Conservation (phyloP, 2,113 vertebrate species). For the Meriones unguiculatus region DNA sequence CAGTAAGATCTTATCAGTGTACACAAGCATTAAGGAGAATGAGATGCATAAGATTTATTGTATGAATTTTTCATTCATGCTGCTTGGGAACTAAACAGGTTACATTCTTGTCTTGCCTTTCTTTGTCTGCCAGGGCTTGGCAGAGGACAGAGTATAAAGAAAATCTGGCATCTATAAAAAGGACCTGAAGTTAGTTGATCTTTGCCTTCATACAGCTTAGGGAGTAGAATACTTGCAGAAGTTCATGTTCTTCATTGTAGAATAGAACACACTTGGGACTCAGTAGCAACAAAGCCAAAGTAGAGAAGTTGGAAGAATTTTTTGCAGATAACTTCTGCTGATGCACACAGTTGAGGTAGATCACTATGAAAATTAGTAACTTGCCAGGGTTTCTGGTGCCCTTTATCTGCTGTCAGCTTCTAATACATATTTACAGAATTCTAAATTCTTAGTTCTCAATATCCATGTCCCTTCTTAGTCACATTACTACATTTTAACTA, state of each 20-base stretch:
- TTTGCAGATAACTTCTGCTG: background rate
- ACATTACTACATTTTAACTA: background rate
- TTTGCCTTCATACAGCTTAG: background rate
- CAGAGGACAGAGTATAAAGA: background rate
- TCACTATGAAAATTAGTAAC: background rate
- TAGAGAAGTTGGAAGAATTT: background rate
- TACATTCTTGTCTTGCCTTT: background rate
- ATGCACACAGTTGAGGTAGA: background rate
- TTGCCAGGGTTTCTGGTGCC: background rate
- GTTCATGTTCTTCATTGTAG: background rate
- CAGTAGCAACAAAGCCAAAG: background rate
- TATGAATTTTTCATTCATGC: background rate
- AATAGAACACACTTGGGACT: background rate
- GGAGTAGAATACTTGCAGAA: background rate
- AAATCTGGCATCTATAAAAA: background rate
- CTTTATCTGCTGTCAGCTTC: background rate
- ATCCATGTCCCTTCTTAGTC: background rate
- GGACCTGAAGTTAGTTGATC: rapidly evolving
- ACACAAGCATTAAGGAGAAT: background rate
- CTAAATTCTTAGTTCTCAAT: background rate
- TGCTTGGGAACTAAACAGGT: background rate
- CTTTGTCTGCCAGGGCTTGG: background rate
- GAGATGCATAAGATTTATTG: background rate
- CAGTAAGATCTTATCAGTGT: background rate
- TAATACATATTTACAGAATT: background rate